Base-by-base conservation (phyloP, 1,140 invertebrate genomes). In the Latrodectus geometricus region DNA sequence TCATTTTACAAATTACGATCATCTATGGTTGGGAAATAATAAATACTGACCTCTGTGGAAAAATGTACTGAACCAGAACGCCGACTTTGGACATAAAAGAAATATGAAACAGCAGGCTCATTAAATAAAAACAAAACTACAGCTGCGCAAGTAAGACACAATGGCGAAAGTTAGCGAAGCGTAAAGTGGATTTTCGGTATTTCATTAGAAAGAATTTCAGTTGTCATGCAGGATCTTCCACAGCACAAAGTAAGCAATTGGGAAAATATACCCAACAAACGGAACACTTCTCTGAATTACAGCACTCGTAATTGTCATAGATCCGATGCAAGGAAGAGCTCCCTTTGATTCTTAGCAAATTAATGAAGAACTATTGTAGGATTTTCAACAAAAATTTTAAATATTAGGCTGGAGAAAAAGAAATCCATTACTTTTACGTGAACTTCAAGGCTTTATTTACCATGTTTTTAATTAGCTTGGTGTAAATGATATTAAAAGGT, bases 31-130 rank as follows among this genome's bases (percentile, higher is more conserved):
- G 54, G 72, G 48, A 23, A 72, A 21, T 69, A 79, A 70, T 72
- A 56, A 72, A 81, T n/a, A 48, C 56, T 81, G 79, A 81, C 79
- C 79, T 81, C 66, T n/a, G 52, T 52, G n/a, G 20, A 14, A 56
- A 56, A 14, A 61, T 8, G 4, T 23, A 72, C 9, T 81, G 79
- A 81, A 70, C 79, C 79, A 81, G 68, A 72, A 81, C 79, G 68
- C 4, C 49, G 68, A 56, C 21, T 9, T 21, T 7, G 21, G 68
- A 35, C 52, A 81, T 48, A 70, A 21, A 66, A 56, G 12, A 8
- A 35, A 72, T 21, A 72, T 81, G 50, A 70, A 72, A 61, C 17
- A 20, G 49, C 49, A 49, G 4, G 20, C 79, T 81, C 79, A 68
- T 81, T 81, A 81, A 56, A 72, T 20, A 72, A 76, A 74, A 76